Evolutionary conservation across 2,888 invertebrate genomes (phyloP).

Genomic region (Ypsolopha scabrella): DNA sequence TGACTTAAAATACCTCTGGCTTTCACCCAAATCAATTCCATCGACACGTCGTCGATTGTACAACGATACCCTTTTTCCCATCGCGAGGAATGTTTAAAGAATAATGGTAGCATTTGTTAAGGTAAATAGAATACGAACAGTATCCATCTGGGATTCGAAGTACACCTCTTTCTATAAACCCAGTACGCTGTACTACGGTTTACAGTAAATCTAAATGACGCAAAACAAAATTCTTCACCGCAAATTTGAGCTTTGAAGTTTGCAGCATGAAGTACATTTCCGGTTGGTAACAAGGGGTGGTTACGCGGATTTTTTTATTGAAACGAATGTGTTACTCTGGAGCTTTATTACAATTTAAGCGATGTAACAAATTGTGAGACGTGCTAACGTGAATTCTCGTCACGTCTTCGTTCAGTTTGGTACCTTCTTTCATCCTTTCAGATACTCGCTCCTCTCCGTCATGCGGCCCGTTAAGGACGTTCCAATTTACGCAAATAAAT

Average conservation of each 20-base stretch:
- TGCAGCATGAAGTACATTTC: background rate
- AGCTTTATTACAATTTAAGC: conserved; percentile 66
- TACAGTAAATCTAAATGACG: background rate
- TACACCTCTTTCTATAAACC: conserved; percentile 59
- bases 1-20: no score
- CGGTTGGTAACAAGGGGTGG: conserved; percentile 4
- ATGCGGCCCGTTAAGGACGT: conserved; percentile 1
- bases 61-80: background rate
- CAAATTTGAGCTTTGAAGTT: conserved; percentile 4
- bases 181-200: conserved; percentile 13
- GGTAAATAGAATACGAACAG: conserved; percentile 61
- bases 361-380: conserved; percentile 65
- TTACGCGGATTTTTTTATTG: conserved; percentile 20
- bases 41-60: background rate
- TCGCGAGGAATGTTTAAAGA: conserved; percentile 40
- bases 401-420: conserved; percentile 54
- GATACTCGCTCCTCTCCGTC: conserved; percentile 13
- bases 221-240: background rate
- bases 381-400: conserved; percentile 50
- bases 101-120: conserved; percentile 56
- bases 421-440: conserved; percentile 37
- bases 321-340: conserved; percentile 47
- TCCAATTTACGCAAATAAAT: conserved; percentile 3
- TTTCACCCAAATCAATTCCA: no score
- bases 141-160: conserved; percentile 54